phyloP scores from a whole-genome alignment of 2,113 vertebrate species.

The Sapayoa aenigma region DNA sequence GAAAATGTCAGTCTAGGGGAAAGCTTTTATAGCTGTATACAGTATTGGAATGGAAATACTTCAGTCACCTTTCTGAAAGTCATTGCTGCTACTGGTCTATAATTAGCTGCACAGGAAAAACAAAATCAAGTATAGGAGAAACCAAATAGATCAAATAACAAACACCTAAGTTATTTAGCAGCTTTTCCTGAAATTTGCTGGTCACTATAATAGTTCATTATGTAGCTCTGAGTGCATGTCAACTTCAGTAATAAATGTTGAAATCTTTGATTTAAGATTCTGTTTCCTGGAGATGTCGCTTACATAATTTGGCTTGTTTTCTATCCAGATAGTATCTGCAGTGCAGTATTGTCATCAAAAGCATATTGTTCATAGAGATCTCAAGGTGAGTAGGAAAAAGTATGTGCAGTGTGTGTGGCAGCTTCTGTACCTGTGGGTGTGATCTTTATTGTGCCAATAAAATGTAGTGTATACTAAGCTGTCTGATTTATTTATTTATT shows the following conservation, averaged over 20 bases:
- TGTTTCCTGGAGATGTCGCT: constrained; percentile 9
- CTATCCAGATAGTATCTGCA: constrained; percentile 93
- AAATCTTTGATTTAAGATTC: background rate
- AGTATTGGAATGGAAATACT: constrained; percentile 40
- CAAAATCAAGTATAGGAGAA: constrained; percentile 42
- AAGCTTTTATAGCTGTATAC: constrained; percentile 20
- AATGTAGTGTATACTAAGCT: background rate
- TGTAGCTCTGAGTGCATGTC: background rate
- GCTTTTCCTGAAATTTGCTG: background rate
- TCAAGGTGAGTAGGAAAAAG: constrained; percentile 85
- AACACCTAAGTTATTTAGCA: background rate
- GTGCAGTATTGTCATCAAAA: constrained; percentile 99
- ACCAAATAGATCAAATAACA: constrained; percentile 37
- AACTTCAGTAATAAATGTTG: background rate
- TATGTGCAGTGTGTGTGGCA: background rate
- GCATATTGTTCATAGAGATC: constrained; percentile 96
- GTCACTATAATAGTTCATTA: background rate
- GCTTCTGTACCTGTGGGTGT: background rate
- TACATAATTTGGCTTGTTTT: constrained; percentile 46
- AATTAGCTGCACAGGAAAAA: constrained; percentile 55
- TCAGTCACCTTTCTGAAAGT: constrained; percentile 62
- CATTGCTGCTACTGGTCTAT: constrained; percentile 42
- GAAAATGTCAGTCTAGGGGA: background rate
- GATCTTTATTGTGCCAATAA: background rate
- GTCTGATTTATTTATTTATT: background rate